These are phyloP conservation scores for Ormyrus rosae DNA, from an alignment of 2,888 invertebrate species.

Conservation along the genomic window DNA sequence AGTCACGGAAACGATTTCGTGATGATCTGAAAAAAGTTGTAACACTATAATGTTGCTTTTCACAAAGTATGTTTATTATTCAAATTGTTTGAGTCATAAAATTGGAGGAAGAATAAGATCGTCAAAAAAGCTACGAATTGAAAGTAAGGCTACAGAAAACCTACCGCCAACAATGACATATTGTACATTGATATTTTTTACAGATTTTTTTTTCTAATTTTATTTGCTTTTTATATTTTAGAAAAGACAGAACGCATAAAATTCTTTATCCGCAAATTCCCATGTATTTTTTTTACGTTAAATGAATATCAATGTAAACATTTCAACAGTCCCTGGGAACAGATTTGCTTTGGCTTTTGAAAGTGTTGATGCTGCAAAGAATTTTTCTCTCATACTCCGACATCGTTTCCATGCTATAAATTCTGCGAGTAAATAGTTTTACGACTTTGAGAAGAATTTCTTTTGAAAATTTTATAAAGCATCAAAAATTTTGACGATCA, in stretches of 20 bases:
- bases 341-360: not conserved
- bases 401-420: slow-evolving; percentile 1
- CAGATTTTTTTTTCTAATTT: too few relatives aligned
- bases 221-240: not conserved
- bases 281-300: not conserved
- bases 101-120: too few relatives aligned
- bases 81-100: too few relatives aligned
- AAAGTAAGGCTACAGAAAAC: too few relatives aligned
- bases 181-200: too few relatives aligned
- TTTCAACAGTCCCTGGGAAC: slow-evolving; percentile 8
- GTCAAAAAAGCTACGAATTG: too few relatives aligned
- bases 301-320: slow-evolving; percentile 2
- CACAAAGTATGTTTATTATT: too few relatives aligned
- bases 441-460: not conserved
- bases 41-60: too few relatives aligned
- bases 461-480: too few relatives aligned
- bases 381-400: not conserved
- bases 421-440: not conserved
- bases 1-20: slow-evolving; percentile 9
- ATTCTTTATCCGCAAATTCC: not conserved
- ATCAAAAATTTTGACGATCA: too few relatives aligned
- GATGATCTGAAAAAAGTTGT: not conserved
- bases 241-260: not conserved
- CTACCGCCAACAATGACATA: too few relatives aligned
- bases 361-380: not conserved